Conservation (phyloP, 2,113 vertebrate species). For the Aptenodytes patagonicus region DNA sequence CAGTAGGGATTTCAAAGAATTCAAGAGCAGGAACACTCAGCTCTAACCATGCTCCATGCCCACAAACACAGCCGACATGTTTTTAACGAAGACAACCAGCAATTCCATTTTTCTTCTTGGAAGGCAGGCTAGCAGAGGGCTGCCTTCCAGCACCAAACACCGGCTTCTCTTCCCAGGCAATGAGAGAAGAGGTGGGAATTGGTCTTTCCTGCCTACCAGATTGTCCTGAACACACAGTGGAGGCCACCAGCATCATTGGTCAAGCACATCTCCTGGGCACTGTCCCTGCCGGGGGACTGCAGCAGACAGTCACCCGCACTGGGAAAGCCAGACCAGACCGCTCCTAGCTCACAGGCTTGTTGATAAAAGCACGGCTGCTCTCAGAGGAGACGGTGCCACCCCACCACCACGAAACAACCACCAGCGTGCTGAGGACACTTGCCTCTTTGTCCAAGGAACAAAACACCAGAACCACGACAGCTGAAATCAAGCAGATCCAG, state of each 20-base stretch:
- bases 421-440: neutral
- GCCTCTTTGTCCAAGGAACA: neutral
- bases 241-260: rapidly evolving
- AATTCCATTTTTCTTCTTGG: neutral
- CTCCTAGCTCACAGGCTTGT: neutral
- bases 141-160: neutral
- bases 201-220: neutral
- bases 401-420: neutral
- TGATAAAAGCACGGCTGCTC: neutral
- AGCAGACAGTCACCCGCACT: rapidly evolving
- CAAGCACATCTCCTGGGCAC: neutral
- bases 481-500: neutral
- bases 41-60: neutral
- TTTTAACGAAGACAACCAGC: neutral
- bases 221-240: neutral
- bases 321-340: neutral
- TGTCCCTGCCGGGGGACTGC: neutral
- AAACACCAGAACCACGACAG: neutral
- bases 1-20: neutral
- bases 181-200: neutral
- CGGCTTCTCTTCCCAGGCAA: neutral
- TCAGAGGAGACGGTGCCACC: neutral
- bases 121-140: neutral
- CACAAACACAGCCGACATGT: neutral
- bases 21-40: neutral